phyloP scores from a whole-genome alignment of 1,140 invertebrate genomes.

The Apis dorsata region DNA sequence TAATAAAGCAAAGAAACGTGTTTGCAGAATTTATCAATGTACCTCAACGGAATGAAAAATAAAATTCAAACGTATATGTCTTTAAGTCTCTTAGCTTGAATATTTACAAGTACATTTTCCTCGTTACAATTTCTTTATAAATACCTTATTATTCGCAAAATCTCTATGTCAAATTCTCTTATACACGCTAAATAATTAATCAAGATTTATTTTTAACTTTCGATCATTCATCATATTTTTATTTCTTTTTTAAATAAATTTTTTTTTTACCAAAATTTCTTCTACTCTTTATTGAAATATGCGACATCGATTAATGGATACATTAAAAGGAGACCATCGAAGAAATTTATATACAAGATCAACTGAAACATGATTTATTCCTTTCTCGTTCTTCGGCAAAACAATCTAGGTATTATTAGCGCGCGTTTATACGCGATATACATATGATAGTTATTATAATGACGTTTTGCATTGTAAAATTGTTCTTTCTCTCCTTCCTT shows the following conservation, averaged over 20 bases:
- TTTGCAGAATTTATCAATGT: constrained; percentile 67
- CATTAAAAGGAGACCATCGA: constrained; percentile 33
- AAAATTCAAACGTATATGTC: constrained; percentile 52
- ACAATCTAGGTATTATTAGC: constrained; percentile 46
- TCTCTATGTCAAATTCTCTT: neutral
- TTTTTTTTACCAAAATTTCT: constrained; percentile 6
- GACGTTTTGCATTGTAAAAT: constrained; percentile 56
- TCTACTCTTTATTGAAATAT: constrained; percentile 31
- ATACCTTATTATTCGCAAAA: neutral
- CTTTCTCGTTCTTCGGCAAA: constrained; percentile 38
- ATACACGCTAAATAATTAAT: neutral
- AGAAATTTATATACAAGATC: constrained; percentile 36
- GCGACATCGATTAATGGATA: constrained; percentile 38
- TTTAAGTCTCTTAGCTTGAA: constrained; percentile 37
- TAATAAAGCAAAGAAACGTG: constrained; percentile 69
- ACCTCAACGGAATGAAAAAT: constrained; percentile 62
- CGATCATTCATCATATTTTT: constrained; percentile 3
- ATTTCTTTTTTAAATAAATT: constrained; percentile 35
- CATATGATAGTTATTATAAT: constrained; percentile 52
- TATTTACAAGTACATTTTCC: constrained; percentile 35
- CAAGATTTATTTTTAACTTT: constrained; percentile 6
- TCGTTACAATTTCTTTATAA: constrained; percentile 23
- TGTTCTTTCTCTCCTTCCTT: neutral
- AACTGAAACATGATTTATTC: constrained; percentile 20
- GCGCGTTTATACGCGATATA: constrained; percentile 44